Evolutionary conservation across 2,888 invertebrate genomes (phyloP).

Genomic region (Chesias legatella): DNA sequence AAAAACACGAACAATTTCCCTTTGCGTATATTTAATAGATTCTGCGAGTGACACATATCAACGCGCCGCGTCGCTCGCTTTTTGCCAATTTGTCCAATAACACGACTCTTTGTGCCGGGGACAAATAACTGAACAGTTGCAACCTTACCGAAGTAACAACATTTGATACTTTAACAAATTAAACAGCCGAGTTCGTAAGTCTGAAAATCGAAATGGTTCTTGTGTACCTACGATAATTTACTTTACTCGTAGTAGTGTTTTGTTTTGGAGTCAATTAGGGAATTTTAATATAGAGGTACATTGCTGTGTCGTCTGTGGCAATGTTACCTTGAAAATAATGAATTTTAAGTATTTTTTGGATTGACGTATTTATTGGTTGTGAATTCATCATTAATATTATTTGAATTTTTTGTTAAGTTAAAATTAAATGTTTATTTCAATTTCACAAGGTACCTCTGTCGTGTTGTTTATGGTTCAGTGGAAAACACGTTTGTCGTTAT

Average conservation of each 20-base stretch:
- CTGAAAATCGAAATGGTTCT: slow-evolving; percentile 5
- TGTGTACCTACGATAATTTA: not conserved
- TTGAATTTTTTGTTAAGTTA: not conserved
- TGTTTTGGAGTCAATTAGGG: slow-evolving; percentile 1
- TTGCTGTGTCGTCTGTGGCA: slow-evolving; percentile 1
- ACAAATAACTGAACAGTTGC: slow-evolving; percentile 2
- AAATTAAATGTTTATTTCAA: no score
- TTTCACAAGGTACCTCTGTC: no score
- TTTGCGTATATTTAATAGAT: slow-evolving; percentile 24
- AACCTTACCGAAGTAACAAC: slow-evolving; percentile 1
- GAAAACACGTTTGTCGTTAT: no score
- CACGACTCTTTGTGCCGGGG: slow-evolving; percentile 9
- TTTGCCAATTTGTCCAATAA: slow-evolving; percentile 22
- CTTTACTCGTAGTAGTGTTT: no score
- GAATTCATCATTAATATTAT: slow-evolving; percentile 1
- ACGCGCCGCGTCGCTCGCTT: slow-evolving; percentile 8
- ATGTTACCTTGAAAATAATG: not conserved
- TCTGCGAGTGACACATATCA: slow-evolving; percentile 25
- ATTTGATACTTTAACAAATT: not conserved
- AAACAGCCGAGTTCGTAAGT: not conserved
- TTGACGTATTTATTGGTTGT: not conserved
- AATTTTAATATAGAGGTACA: not conserved
- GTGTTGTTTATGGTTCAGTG: no score
- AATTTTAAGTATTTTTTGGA: slow-evolving; percentile 1
- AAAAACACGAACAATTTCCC: slow-evolving; percentile 22